A percentile compares a stretch with the other conserved stretches of the same genome.
Conservation (phyloP, 2,113 vertebrate species). For the Synodontis membranacea region DNA sequence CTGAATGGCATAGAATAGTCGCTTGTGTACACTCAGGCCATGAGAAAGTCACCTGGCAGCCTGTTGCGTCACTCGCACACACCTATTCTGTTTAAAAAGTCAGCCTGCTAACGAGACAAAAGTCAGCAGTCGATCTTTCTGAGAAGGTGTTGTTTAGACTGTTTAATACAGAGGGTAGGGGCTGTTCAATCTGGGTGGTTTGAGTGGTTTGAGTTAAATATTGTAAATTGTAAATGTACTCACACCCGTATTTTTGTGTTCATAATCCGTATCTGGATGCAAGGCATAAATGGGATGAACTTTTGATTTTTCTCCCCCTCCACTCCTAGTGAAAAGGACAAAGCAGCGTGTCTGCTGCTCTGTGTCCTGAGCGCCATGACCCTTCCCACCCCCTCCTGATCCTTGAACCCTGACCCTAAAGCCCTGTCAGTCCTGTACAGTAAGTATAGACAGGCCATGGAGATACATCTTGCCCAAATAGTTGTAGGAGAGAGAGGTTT, state of each 20-base stretch:
- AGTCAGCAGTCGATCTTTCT: neutral
- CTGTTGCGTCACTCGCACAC: neutral
- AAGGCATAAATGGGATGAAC: constrained; percentile 15
- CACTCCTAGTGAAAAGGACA: constrained; percentile 62
- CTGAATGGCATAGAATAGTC: neutral
- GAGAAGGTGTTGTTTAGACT: neutral
- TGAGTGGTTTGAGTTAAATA: neutral
- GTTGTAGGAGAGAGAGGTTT: neutral
- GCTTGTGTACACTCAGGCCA: neutral
- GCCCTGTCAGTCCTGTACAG: constrained; percentile 66
- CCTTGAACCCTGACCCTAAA: constrained; percentile 56
- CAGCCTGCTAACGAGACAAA: neutral
- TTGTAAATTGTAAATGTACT: neutral
- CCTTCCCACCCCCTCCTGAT: constrained; percentile 34
- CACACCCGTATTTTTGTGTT: neutral
- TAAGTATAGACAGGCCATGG: constrained; percentile 64
- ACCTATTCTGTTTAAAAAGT: neutral
- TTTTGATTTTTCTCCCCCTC: constrained; percentile 55
- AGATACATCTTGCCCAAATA: neutral
- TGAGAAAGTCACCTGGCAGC: neutral
- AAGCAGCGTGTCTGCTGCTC: constrained; percentile 74
- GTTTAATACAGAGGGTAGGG: neutral
- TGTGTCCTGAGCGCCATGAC: constrained; percentile 69
- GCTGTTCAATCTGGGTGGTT: neutral
- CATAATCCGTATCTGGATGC: neutral